These are phyloP conservation scores for Drosophila tsacasi DNA, from an alignment of 1,140 invertebrate genomes.

Conservation along the genomic window DNA sequence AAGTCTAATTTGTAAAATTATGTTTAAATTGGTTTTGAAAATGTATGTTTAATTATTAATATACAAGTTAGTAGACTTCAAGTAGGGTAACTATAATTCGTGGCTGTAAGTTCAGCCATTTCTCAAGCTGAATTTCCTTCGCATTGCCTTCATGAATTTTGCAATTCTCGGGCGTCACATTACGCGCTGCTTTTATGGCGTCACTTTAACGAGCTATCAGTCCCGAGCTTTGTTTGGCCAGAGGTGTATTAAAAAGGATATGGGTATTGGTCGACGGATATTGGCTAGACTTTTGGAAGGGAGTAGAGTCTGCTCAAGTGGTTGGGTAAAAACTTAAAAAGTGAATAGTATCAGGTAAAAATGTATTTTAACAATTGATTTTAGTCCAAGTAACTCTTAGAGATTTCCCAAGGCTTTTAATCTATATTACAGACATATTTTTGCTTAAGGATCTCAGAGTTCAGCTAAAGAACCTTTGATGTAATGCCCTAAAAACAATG, in stretches of 20 bases:
- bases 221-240: constrained; percentile 50
- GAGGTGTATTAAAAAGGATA: constrained; percentile 64
- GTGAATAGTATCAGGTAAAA: background rate
- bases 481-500: no score
- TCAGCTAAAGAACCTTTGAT: background rate
- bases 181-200: constrained; percentile 56
- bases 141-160: constrained; percentile 64
- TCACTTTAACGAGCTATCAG: constrained; percentile 67
- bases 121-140: constrained; percentile 25
- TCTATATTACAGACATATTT: background rate
- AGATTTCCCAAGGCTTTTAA: no score
- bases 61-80: no score
- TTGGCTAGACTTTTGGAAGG: constrained; percentile 16
- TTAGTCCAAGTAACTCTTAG: no score
- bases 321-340: background rate
- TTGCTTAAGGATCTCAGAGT: background rate
- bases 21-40: background rate
- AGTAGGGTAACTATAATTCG: constrained; percentile 23
- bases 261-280: constrained; percentile 90
- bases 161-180: constrained; percentile 65
- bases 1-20: background rate
- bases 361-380: no score
- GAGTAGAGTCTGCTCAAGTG: background rate
- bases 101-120: background rate
- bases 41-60: no score